Evolutionary conservation across 2,888 invertebrate species (phyloP), one percentile per base, ranked within the genome.

Genomic region (Diaperis boleti): DNA sequence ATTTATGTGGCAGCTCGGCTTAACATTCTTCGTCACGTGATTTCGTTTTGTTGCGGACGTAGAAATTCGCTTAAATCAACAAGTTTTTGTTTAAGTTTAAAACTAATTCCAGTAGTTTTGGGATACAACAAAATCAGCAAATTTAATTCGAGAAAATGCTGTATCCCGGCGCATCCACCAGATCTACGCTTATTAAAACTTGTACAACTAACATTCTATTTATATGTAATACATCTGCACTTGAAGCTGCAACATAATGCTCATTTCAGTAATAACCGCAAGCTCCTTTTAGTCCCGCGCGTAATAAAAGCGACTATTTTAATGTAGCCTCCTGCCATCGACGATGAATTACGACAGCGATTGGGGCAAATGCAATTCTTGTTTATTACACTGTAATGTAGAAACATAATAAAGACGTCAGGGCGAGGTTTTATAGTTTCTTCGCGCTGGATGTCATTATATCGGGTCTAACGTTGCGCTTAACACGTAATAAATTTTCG

Each of bases 281-380:
- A 5, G 6, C 17, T 18, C 14, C n/a, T 41, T 41, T 41, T 17
- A 17, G 41, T 41, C 22, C 11, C 6, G 44, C 11, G 50, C 33
- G 13, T 41, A 17, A 42, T 41, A 41, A 54, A 41, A 42, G 7
- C 15, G 41, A 41, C 10, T 41, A n/a, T 22, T 41, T 14, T 49
- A 49, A 31, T 49, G 33, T 26, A 4, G 14, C 33, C 33, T 17
- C 22, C 18, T 39, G 52, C 52, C 55, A 65, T 67, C 65, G 66
- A 68, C 69, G 70, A 70, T 68, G 67, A 68, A 66, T 66, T 64
- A 62, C 61, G 45, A 45, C 50, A 41, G 49, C 67, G 70, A 73
- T 73, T 72, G 73, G 73, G 61, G 63, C 57, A 63, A 64, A 56
- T 59, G 66, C 67, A 67, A 69, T 73, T 69, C 59, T 68, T 71